phyloP scores from a whole-genome alignment of 1,140 invertebrate species.

The Mamestra configurata region DNA sequence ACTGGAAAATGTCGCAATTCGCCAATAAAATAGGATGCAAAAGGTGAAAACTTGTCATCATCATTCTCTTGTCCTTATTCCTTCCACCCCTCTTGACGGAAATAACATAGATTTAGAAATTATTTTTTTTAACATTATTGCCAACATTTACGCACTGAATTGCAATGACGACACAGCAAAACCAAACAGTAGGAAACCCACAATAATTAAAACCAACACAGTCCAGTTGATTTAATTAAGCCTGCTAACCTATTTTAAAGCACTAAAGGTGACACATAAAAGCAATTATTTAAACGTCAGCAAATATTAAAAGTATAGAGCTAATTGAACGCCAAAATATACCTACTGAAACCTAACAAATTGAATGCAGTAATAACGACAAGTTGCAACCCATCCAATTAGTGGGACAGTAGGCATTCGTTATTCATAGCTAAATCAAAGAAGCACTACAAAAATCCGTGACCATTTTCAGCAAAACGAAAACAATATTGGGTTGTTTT shows the following conservation, averaged over 20 bases:
- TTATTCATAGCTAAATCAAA: conserved; percentile 22
- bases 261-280: neutral
- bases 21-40: no score
- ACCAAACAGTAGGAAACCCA: neutral
- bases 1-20: no score
- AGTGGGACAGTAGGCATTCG: conserved; percentile 7
- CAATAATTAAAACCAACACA: neutral
- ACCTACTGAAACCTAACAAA: conserved; percentile 12
- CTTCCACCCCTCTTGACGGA: no score
- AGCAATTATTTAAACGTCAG: neutral
- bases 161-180: neutral
- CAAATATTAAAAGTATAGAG: conserved; percentile 6
- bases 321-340: neutral
- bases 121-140: no score
- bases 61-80: no score
- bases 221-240: neutral
- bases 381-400: conserved; percentile 14
- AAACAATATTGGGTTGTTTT: neutral
- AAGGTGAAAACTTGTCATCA: no score
- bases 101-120: no score
- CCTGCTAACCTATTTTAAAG: conserved; percentile 16
- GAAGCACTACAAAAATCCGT: conserved; percentile 36
- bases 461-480: conserved; percentile 22
- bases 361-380: conserved; percentile 19
- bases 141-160: no score